Percentiles rank a stretch among this genome's conserved stretches.
phyloP scores from a whole-genome alignment of 2,113 vertebrate genomes.

The Chroicocephalus ridibundus region DNA sequence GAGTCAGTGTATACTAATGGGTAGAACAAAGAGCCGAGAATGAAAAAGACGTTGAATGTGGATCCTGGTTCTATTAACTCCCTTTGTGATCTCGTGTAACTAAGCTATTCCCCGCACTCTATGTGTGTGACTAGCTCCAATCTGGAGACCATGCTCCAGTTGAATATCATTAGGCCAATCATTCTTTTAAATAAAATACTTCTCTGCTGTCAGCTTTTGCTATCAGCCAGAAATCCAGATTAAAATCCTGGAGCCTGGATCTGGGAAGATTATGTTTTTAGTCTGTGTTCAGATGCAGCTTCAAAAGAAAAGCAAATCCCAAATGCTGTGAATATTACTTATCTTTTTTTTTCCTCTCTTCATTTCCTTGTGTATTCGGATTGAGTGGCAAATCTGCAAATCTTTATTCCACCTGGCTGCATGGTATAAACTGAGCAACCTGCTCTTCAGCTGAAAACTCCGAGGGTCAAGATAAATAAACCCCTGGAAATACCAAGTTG shows the following conservation, averaged over 20 bases:
- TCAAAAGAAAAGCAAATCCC: constrained; percentile 50
- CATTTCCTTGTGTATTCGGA: not conserved
- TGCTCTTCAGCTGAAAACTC: not conserved
- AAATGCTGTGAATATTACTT: not conserved
- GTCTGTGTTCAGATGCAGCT: not conserved
- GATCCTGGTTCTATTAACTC: constrained; percentile 59
- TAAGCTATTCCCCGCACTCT: constrained; percentile 27
- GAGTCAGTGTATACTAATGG: constrained; percentile 65
- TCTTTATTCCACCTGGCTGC: constrained; percentile 21
- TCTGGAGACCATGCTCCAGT: constrained; percentile 21
- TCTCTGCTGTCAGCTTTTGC: constrained; percentile 34
- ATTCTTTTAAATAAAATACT: constrained; percentile 39
- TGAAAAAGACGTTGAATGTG: constrained; percentile 28
- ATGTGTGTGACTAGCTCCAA: not conserved
- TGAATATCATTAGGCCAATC: constrained; percentile 35
- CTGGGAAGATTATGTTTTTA: constrained; percentile 39
- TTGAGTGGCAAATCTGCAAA: constrained; percentile 10
- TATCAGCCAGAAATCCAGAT: constrained; percentile 52
- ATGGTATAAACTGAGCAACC: not conserved
- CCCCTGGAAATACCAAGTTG: not conserved
- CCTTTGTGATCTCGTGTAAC: constrained; percentile 50
- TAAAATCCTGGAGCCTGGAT: constrained; percentile 47
- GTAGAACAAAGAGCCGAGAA: constrained; percentile 58
- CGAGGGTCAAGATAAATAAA: not conserved
- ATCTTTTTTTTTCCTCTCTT: not conserved